Evolutionary conservation across 2,797 vertebrate genomes (phyloP).

Genomic region (Mus spretus): DNA sequence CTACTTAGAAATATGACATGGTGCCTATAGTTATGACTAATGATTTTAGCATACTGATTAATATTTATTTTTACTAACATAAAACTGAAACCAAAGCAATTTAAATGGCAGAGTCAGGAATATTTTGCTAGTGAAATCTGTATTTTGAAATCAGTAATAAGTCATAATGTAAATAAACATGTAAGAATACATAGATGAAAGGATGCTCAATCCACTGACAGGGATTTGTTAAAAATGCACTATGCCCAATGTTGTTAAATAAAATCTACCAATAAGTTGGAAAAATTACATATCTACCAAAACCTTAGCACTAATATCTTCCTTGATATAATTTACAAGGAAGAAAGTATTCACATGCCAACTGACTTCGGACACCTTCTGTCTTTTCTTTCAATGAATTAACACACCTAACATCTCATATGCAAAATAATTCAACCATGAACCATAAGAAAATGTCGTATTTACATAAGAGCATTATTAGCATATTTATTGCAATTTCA

Average conservation of each 20-base stretch:
- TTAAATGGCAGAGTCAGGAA: not conserved
- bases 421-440: not conserved
- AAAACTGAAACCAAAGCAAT: not conserved
- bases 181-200: not conserved
- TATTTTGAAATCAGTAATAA: not conserved
- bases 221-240: not conserved
- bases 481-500: not conserved
- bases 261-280: not conserved
- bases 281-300: not conserved
- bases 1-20: not conserved
- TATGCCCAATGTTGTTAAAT: not conserved
- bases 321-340: not conserved
- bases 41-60: not conserved
- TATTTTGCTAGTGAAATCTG: not conserved
- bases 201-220: not conserved
- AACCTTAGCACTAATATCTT: not conserved
- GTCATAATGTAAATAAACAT: not conserved
- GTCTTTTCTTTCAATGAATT: not conserved
- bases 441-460: not conserved
- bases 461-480: not conserved
- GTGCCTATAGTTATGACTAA: not conserved
- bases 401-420: not conserved
- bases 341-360: not conserved
- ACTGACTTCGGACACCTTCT: not conserved
- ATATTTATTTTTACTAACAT: not conserved